Evolutionary conservation across 2,797 vertebrate species (phyloP).

Genomic region (Agapornis canus): DNA sequence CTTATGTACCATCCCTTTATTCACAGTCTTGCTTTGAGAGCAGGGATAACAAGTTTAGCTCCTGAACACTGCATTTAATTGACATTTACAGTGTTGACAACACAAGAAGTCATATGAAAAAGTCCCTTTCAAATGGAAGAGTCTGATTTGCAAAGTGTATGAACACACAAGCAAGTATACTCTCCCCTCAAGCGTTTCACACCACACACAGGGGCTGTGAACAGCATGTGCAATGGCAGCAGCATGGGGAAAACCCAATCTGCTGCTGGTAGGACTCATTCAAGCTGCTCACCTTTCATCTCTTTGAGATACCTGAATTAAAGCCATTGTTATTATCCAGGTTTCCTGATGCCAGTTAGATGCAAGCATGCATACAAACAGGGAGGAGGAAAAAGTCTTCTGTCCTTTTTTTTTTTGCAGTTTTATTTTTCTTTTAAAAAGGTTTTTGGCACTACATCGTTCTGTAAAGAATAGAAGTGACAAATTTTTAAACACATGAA

Average conservation of each 20-base stretch:
- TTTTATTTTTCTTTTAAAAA: conserved; percentile 82
- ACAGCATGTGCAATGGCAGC: neutral
- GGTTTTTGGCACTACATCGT: conserved; percentile 93
- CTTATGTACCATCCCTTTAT: neutral
- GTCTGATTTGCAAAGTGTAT: neutral
- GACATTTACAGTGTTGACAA: neutral
- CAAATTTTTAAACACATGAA: conserved; percentile 90
- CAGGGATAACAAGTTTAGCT: neutral
- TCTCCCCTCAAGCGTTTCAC: neutral
- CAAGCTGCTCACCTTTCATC: neutral
- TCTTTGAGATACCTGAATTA: neutral
- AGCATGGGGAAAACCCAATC: neutral
- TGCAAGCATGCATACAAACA: conserved; percentile 41
- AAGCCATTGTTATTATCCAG: neutral
- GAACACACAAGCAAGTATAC: neutral
- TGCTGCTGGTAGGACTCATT: neutral
- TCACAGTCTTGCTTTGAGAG: neutral
- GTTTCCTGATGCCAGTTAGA: conserved; percentile 13
- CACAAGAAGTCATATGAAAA: neutral
- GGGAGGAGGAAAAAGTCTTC: conserved; percentile 63
- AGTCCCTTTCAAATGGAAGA: neutral
- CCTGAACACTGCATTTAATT: neutral
- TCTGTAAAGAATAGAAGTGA: conserved; percentile 87
- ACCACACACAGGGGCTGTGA: neutral
- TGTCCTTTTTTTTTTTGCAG: conserved; percentile 67